These are phyloP conservation scores for Clarias fuscus DNA, from an alignment of 2,797 vertebrate species.

Conservation along the genomic window DNA sequence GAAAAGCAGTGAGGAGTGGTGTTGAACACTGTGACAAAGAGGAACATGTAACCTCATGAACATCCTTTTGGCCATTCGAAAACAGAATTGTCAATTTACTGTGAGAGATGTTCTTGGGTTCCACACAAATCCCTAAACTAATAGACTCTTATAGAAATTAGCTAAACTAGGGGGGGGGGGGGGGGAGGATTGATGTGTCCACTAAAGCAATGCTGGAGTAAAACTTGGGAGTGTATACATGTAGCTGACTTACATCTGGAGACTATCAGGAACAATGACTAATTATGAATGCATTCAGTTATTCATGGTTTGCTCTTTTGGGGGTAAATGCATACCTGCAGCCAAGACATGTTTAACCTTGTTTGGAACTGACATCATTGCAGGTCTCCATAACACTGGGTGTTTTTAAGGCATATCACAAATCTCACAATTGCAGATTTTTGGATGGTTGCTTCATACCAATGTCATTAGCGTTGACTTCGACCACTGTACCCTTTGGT, in stretches of 20 bases:
- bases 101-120: neutral
- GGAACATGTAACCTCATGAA: neutral
- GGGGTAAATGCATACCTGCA: conserved; percentile 36
- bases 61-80: neutral
- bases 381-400: conserved; percentile 41
- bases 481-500: neutral
- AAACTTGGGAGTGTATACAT: conserved; percentile 18
- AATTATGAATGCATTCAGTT: conserved; percentile 55
- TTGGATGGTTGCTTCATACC: neutral
- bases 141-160: neutral
- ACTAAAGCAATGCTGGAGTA: conserved; percentile 22
- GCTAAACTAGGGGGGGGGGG: neutral
- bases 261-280: conserved; percentile 54
- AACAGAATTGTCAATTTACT: neutral
- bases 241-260: conserved; percentile 49
- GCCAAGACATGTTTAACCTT: conserved; percentile 48
- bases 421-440: neutral
- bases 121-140: neutral
- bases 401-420: conserved; percentile 5
- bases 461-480: neutral
- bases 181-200: neutral
- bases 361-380: conserved; percentile 49
- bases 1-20: neutral
- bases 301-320: conserved; percentile 39
- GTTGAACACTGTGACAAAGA: neutral